A percentile compares a stretch with the other conserved stretches of the same genome.
Conservation (phyloP, 2,113 vertebrate species). For the Speoplatyrhinus poulsoni region DNA sequence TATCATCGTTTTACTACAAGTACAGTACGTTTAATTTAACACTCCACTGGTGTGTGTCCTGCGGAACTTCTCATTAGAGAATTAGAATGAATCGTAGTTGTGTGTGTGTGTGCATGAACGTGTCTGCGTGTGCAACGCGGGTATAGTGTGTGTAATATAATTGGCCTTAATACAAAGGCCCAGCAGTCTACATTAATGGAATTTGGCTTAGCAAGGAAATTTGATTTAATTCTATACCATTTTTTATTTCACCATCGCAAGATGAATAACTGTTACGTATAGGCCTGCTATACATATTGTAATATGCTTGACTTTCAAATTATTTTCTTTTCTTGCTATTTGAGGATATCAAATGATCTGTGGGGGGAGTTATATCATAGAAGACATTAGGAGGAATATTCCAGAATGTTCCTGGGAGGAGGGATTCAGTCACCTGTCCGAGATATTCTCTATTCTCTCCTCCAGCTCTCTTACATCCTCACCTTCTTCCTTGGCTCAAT, state of each 20-base stretch:
- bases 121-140: background rate
- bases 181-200: too few species aligned
- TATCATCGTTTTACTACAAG: constrained; percentile 53
- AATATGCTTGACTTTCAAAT: too few species aligned
- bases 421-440: too few species aligned
- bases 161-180: background rate
- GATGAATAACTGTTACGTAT: too few species aligned
- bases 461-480: background rate
- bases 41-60: constrained; percentile 66
- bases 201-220: too few species aligned
- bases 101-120: constrained; percentile 6
- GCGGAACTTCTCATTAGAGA: constrained; percentile 60
- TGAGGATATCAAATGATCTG: too few species aligned
- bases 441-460: background rate
- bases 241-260: background rate
- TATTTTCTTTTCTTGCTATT: too few species aligned
- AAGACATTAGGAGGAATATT: too few species aligned
- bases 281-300: too few species aligned
- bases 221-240: background rate
- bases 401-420: too few species aligned
- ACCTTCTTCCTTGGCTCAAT: background rate
- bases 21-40: constrained; percentile 69
- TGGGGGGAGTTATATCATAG: too few species aligned
- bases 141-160: constrained; percentile 13
- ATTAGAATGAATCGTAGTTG: constrained; percentile 57